Conservation (phyloP, 1,140 invertebrate species). For the Hypsibius dujardini region DNA sequence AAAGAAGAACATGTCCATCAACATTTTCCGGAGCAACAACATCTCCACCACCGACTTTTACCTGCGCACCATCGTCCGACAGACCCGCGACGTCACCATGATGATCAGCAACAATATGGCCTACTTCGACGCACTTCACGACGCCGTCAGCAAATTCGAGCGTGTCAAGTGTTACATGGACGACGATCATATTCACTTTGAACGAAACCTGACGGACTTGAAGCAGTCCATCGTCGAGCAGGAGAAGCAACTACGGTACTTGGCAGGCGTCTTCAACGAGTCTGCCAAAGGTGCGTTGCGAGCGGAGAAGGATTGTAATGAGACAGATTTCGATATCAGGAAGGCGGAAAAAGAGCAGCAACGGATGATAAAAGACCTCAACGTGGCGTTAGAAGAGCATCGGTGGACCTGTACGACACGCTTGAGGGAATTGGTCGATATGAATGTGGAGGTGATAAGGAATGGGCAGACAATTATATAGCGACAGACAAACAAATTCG, state of each 20-base stretch:
- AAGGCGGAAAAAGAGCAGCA: not conserved
- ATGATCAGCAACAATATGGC: not conserved
- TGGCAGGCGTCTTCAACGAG: not conserved
- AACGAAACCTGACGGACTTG: not conserved
- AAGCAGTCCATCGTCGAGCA: not conserved
- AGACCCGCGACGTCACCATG: not conserved
- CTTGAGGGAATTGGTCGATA: not conserved
- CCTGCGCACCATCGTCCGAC: not conserved
- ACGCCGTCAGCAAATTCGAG: not conserved
- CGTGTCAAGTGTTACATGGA: not conserved
- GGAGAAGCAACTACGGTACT: not conserved
- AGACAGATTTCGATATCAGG: not conserved
- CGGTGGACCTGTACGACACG: not conserved
- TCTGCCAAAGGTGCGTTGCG: not conserved
- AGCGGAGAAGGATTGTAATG: not conserved
- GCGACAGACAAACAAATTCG: too few species aligned
- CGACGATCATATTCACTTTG: not conserved
- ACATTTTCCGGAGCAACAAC: not conserved
- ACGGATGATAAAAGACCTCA: not conserved
- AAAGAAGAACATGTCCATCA: not conserved
- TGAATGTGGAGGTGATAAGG: not conserved
- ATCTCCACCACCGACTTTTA: not conserved
- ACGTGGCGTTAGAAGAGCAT: not conserved
- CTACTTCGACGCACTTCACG: not conserved
- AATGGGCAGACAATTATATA: too few species aligned